Base-by-base conservation (phyloP, 2,888 invertebrate genomes). In the Altica lythri region DNA sequence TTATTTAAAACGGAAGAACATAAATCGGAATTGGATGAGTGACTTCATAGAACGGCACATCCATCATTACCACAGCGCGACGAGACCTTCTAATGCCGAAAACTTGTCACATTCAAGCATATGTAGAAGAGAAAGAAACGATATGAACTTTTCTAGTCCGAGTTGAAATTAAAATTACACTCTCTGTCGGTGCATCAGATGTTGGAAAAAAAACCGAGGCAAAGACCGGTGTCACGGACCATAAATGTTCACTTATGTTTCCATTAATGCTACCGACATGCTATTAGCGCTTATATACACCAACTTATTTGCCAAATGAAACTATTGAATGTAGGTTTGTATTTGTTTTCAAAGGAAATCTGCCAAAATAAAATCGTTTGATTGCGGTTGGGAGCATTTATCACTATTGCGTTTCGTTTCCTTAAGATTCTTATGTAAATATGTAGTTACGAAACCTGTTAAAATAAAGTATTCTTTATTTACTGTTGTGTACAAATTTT, bases 201-300 rank as follows among this genome's bases (percentile, higher is more conserved):
- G 69, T 69, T 61, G 53, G 52, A 43, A 48, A 55, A 65, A 68
- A 67, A 67, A 61, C 59, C 65, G 57, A 65, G 10, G 66, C 64
- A 63, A 66, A 63, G 68, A 75, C 76, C 77, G 77, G 76, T 73
- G 77, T 75, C 68, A 73, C 76, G 77, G 69, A 65, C 70, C 75
- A 77, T 77, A 77, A 77, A 76, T 71, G 69, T 74, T 76, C 73
- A 75, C 76, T 76, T 77, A 77, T 77, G 77, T 76, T 77, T 75
- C 75, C 74, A 77, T 77, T 77, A 77, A 74, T 72, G 70, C 68
- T 65, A 71, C 72, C 70, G 72, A 68, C 72, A 55, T 63, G 60
- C 71, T 66, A 72, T 73, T 73, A 72, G 71, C 71, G 68, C 72
- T 65, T 64, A 63, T 54, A 37, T 45, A 42, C 19, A 16, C 32